These are phyloP conservation scores for Synergus umbraculus DNA, from an alignment of 2,888 invertebrate genomes.

Conservation along the genomic window DNA sequence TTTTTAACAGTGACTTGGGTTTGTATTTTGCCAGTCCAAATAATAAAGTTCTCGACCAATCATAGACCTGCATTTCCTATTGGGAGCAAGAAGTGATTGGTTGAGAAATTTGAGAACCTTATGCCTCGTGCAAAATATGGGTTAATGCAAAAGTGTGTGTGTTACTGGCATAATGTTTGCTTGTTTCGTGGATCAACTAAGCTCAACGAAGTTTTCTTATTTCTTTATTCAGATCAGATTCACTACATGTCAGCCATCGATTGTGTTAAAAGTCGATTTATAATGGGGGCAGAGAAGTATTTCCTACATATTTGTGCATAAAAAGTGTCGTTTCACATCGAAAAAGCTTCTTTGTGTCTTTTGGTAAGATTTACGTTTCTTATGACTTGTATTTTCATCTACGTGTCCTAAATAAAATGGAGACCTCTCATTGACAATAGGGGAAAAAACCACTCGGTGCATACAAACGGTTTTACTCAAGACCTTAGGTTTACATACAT, in stretches of 20 bases:
- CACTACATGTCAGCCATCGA: constrained; percentile 25
- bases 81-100: too few relatives aligned
- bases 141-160: too few relatives aligned
- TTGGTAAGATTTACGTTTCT: constrained; percentile 11
- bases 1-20: neutral
- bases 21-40: neutral
- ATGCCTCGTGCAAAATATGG: too few relatives aligned
- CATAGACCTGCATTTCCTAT: too few relatives aligned
- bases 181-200: constrained; percentile 1
- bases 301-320: constrained; percentile 12
- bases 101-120: too few relatives aligned
- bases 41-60: too few relatives aligned
- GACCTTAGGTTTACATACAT: neutral
- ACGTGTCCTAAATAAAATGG: constrained; percentile 21
- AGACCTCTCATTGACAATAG: constrained; percentile 30
- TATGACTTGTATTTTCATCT: constrained; percentile 2
- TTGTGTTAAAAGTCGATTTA: constrained; percentile 4
- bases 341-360: neutral
- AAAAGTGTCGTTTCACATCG: constrained; percentile 25
- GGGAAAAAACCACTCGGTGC: neutral
- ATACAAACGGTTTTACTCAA: neutral
- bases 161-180: neutral
- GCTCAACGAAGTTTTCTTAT: neutral
- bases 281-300: constrained; percentile 10
- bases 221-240: too few relatives aligned